Evolutionary conservation across 1,140 invertebrate species (phyloP).

Genomic region (Hypothenemus hampei): DNA sequence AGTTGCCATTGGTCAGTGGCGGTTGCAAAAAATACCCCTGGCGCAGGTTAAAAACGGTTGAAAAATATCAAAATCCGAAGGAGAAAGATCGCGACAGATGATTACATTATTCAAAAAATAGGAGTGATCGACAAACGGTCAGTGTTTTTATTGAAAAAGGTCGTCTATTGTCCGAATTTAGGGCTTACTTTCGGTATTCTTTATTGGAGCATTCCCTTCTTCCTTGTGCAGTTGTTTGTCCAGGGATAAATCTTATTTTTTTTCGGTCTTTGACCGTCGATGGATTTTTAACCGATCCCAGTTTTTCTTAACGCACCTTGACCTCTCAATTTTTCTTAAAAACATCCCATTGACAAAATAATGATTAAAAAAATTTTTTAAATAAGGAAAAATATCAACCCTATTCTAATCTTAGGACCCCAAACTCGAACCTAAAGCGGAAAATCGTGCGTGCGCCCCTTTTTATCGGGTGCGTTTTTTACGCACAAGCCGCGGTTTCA

Average conservation of each 20-base stretch:
- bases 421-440: conserved; percentile 3
- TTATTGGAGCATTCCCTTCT: conserved; percentile 18
- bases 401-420: neutral
- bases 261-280: conserved; percentile 21
- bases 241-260: conserved; percentile 8
- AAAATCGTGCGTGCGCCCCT: conserved; percentile 21
- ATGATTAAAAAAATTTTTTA: too few species aligned
- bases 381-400: neutral
- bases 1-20: conserved; percentile 8
- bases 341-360: neutral
- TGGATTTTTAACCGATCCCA: conserved; percentile 20
- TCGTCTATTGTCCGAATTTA: conserved; percentile 16
- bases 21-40: conserved; percentile 3
- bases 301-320: too few species aligned
- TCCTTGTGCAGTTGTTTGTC: conserved; percentile 19
- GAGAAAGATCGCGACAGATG: conserved; percentile 17
- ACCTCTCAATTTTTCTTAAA: neutral
- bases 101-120: conserved; percentile 24
- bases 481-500: conserved; percentile 19
- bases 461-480: conserved; percentile 22
- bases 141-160: conserved; percentile 26
- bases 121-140: conserved; percentile 23
- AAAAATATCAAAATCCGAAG: conserved; percentile 5
- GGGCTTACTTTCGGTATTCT: conserved; percentile 19
- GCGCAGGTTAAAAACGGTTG: conserved; percentile 11